These are phyloP conservation scores for Halictus ligatus DNA, from an alignment of 2,888 invertebrate species.

Conservation along the genomic window DNA sequence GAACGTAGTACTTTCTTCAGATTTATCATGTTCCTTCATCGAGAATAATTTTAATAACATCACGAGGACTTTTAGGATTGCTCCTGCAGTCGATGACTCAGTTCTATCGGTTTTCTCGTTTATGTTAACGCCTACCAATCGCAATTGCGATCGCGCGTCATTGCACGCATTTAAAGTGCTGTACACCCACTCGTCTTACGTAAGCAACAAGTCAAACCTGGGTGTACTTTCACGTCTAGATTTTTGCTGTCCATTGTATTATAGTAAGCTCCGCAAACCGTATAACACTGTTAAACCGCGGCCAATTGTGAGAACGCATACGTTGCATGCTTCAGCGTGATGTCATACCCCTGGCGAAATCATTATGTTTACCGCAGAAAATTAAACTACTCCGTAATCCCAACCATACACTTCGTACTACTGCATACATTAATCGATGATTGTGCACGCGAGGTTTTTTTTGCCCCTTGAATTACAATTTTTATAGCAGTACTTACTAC, in stretches of 20 bases:
- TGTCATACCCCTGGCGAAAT: conserved; percentile 25
- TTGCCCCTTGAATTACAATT: too few species aligned
- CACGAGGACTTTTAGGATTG: neutral
- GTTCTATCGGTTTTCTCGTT: conserved; percentile 1
- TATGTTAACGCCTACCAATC: conserved; percentile 21
- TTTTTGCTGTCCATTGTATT: conserved; percentile 75
- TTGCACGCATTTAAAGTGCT: conserved; percentile 56
- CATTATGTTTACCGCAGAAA: conserved; percentile 20
- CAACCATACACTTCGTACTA: neutral
- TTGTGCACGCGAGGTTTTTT: too few species aligned
- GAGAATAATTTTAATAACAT: too few species aligned
- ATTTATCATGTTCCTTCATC: too few species aligned
- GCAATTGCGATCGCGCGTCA: conserved; percentile 22
- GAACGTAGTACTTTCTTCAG: too few species aligned
- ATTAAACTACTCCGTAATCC: neutral
- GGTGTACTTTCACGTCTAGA: conserved; percentile 78
- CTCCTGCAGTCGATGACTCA: neutral
- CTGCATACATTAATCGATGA: too few species aligned
- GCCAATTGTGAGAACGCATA: conserved; percentile 54
- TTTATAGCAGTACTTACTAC: too few species aligned
- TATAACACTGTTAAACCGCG: conserved; percentile 71
- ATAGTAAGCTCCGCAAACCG: conserved; percentile 69
- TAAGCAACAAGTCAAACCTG: conserved; percentile 67
- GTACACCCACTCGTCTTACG: conserved; percentile 68
- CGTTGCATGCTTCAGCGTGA: conserved; percentile 37